Conservation (phyloP, 2,113 vertebrate species). For the Pterocles burchelli region DNA sequence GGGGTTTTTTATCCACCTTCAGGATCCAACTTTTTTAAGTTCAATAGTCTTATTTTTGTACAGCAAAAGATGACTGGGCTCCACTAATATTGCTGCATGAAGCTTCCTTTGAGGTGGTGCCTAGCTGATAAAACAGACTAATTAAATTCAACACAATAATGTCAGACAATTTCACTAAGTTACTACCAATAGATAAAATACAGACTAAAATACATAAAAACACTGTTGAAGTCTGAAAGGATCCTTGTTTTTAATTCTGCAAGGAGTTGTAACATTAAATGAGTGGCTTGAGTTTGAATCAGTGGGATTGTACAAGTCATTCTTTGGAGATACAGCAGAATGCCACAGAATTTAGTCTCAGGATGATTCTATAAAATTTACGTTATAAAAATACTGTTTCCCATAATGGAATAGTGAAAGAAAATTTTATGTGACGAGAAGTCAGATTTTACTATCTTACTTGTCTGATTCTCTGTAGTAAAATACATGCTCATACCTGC, state of each 20-base stretch:
- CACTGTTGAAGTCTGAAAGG: slow-evolving; percentile 30
- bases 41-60: background rate
- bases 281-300: slow-evolving; percentile 52
- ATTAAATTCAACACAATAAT: background rate
- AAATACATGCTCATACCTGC: slow-evolving; percentile 75
- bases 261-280: slow-evolving; percentile 35
- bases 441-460: slow-evolving; percentile 63
- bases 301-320: slow-evolving; percentile 41
- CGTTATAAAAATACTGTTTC: slow-evolving; percentile 63
- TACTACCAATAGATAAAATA: background rate
- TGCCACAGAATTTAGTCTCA: slow-evolving; percentile 45
- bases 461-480: slow-evolving; percentile 69
- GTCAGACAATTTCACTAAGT: background rate
- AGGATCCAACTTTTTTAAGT: background rate
- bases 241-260: slow-evolving; percentile 57
- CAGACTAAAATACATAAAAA: background rate
- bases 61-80: background rate
- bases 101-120: slow-evolving; percentile 17
- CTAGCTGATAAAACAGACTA: background rate
- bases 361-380: slow-evolving; percentile 65
- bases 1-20: background rate
- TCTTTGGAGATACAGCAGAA: slow-evolving; percentile 51
- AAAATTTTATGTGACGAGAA: slow-evolving; percentile 69
- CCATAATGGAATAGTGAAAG: slow-evolving; percentile 50
- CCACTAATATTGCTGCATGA: background rate